Conservation (phyloP, 2,888 invertebrate genomes). For the Gymnoscelis rufifasciata region DNA sequence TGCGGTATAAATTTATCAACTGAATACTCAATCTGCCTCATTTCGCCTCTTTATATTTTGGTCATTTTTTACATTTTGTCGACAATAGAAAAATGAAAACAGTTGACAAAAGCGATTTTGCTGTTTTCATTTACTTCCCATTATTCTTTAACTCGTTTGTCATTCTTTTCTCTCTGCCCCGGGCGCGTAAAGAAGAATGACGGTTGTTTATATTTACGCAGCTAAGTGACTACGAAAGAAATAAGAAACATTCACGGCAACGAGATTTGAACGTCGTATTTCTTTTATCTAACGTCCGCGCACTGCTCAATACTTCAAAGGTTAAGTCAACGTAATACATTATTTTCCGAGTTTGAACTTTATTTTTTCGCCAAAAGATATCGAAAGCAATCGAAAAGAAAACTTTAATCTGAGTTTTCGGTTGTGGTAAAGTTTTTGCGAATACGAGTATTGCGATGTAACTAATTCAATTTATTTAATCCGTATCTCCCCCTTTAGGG, state of each 20-base stretch:
- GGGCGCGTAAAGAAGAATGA: constrained; percentile 65
- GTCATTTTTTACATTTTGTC: constrained; percentile 47
- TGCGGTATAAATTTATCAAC: constrained; percentile 38
- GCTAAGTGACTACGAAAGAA: constrained; percentile 60
- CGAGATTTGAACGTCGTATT: constrained; percentile 45
- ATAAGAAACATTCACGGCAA: constrained; percentile 54
- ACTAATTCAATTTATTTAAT: constrained; percentile 21
- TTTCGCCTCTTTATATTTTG: constrained; percentile 41
- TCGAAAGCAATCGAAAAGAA: constrained; percentile 14
- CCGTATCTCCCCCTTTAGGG: constrained; percentile 27
- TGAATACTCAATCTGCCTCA: constrained; percentile 44
- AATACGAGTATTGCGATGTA: constrained; percentile 9
- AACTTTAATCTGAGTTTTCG: constrained; percentile 11
- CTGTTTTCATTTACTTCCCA: constrained; percentile 75
- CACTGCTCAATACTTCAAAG: constrained; percentile 14
- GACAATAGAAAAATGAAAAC: constrained; percentile 56
- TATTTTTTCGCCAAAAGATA: constrained; percentile 17
- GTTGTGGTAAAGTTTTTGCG: constrained; percentile 10
- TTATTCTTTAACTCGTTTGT: constrained; percentile 74
- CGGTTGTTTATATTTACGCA: constrained; percentile 68
- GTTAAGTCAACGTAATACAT: constrained; percentile 18
- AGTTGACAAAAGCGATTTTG: constrained; percentile 71
- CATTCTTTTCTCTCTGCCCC: constrained; percentile 66
- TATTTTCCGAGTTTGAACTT: constrained; percentile 20
- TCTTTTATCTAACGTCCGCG: constrained; percentile 26